Evolutionary conservation across 1,140 invertebrate genomes (phyloP).

Genomic region (Trachymyrmex septentrionalis): DNA sequence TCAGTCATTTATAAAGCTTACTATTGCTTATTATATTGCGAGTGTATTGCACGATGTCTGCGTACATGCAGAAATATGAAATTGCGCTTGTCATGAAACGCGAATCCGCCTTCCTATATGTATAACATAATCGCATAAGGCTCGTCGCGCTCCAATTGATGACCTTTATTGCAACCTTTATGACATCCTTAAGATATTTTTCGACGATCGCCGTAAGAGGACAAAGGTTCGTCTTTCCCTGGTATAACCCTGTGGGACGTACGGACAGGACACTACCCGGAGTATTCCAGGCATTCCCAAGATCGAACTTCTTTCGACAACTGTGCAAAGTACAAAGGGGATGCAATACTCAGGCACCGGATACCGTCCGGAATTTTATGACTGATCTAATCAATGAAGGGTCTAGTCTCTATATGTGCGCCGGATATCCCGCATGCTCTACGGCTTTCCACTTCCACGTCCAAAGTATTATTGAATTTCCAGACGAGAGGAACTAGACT

Average conservation of each 20-base stretch:
- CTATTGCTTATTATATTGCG: background rate
- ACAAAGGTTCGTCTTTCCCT: conserved; percentile 24
- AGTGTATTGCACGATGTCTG: background rate
- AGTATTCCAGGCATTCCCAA: conserved; percentile 36
- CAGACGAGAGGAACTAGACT: conserved; percentile 48
- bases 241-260: background rate
- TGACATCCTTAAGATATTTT: conserved; percentile 46
- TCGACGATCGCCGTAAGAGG: conserved; percentile 35
- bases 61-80: background rate
- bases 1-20: background rate
- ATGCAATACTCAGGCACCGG: conserved; percentile 50
- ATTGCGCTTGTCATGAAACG: conserved; percentile 21
- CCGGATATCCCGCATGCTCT: conserved; percentile 61
- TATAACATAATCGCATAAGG: background rate
- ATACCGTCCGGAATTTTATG: conserved; percentile 57
- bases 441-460: conserved; percentile 49
- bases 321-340: conserved; percentile 60
- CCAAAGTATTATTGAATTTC: conserved; percentile 65
- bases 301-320: conserved; percentile 60
- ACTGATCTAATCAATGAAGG: conserved; percentile 65
- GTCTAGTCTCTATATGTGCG: conserved; percentile 54
- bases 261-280: background rate
- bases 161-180: conserved; percentile 49
- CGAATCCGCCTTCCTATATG: background rate
- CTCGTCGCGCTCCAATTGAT: background rate